Conservation (phyloP, 2,113 vertebrate genomes). For the Phyllostomus discolor region DNA sequence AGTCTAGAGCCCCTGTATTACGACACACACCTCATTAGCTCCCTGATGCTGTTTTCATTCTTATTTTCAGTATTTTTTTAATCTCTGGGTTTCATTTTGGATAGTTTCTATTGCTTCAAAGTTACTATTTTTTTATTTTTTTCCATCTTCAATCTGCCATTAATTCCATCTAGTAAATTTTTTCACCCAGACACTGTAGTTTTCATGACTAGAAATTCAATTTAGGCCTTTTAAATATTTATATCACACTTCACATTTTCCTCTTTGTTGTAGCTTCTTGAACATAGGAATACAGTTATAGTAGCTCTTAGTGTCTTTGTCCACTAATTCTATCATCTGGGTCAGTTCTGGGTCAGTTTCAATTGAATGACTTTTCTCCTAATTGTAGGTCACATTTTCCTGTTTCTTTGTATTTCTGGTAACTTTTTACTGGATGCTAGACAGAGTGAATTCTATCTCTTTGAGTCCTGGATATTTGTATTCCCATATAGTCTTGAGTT, state of each 20-base stretch:
- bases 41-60: neutral
- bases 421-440: neutral
- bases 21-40: neutral
- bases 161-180: neutral
- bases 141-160: neutral
- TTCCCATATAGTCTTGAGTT: neutral
- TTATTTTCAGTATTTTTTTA: neutral
- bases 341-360: neutral
- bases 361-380: neutral
- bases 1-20: neutral
- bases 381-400: neutral
- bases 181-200: neutral
- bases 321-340: neutral
- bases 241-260: neutral
- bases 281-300: neutral
- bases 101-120: neutral
- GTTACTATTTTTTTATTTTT: neutral
- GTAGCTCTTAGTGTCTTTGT: neutral
- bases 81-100: conserved; percentile 19
- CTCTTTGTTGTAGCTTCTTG: conserved; percentile 18
- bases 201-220: neutral
- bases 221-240: neutral
- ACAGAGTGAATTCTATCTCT: neutral
- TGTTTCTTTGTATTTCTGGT: neutral
- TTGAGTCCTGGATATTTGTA: neutral